These are phyloP conservation scores for Cydia splendana DNA, from an alignment of 1,140 invertebrate species.

Conservation along the genomic window DNA sequence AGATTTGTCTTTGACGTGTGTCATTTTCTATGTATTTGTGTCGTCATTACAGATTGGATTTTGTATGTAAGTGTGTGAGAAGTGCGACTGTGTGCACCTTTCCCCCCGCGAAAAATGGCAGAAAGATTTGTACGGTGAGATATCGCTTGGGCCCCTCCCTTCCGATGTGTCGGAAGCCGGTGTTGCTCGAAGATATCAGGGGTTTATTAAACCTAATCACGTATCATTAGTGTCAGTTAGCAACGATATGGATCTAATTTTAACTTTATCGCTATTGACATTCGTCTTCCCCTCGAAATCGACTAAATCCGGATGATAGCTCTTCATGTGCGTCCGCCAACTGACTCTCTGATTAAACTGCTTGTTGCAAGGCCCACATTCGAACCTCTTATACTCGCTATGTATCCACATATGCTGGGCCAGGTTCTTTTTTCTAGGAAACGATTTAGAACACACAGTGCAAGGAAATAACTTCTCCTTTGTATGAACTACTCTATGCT, in stretches of 20 bases:
- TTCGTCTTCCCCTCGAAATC: conserved; percentile 7
- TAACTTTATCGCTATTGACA: background rate
- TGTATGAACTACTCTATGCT: conserved; percentile 64
- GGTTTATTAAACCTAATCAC: background rate
- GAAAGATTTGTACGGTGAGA: too few species aligned
- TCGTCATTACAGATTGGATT: too few species aligned
- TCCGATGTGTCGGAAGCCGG: too few species aligned
- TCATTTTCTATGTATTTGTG: too few species aligned
- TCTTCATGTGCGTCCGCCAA: conserved; percentile 60
- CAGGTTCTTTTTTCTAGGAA: conserved; percentile 77
- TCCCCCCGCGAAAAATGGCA: too few species aligned
- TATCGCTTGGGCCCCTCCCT: too few species aligned
- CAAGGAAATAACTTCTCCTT: conserved; percentile 66
- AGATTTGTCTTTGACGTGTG: too few species aligned
- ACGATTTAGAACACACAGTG: conserved; percentile 74
- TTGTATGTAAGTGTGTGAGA: too few species aligned
- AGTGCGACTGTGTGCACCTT: too few species aligned
- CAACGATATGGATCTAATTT: background rate
- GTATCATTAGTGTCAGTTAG: conserved; percentile 2
- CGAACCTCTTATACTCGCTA: conserved; percentile 65
- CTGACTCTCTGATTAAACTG: conserved; percentile 77
- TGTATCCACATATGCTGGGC: conserved; percentile 78
- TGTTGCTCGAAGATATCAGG: too few species aligned
- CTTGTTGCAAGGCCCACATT: conserved; percentile 78
- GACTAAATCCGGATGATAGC: conserved; percentile 29